Conservation (phyloP, 2,888 invertebrate species). For the Rotaria magnacalcarata region DNA sequence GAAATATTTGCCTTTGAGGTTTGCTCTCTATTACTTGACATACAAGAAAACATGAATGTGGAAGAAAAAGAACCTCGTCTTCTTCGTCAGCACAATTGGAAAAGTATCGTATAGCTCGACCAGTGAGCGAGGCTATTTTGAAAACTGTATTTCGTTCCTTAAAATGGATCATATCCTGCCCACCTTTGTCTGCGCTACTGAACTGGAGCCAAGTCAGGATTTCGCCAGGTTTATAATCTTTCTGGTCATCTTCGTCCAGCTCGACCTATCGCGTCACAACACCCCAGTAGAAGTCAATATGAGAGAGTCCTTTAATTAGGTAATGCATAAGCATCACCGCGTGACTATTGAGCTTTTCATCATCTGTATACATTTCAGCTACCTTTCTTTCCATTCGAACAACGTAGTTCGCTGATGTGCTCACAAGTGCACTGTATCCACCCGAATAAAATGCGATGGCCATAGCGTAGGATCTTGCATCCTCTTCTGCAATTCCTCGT, state of each 20-base stretch:
- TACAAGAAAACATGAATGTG: neutral
- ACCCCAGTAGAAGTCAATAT: neutral
- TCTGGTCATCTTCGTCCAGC: neutral
- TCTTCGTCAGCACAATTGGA: neutral
- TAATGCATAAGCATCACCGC: neutral
- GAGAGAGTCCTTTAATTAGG: neutral
- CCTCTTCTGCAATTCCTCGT: neutral
- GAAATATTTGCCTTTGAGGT: neutral
- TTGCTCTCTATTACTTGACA: neutral
- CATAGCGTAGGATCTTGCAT: neutral
- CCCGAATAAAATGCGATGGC: neutral
- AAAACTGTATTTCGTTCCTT: neutral
- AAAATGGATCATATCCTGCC: neutral
- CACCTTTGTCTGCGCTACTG: neutral
- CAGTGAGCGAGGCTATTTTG: neutral
- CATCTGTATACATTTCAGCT: neutral
- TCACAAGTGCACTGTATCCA: neutral
- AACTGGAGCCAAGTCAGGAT: neutral
- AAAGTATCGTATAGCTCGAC: neutral
- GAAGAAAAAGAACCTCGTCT: slow-evolving; percentile 1
- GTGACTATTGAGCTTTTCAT: neutral
- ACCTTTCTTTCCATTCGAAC: neutral
- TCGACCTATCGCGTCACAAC: neutral
- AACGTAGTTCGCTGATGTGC: neutral
- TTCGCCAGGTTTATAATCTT: neutral